Conservation (phyloP, 2,888 invertebrate species). For the Camptogramma bilineatum region DNA sequence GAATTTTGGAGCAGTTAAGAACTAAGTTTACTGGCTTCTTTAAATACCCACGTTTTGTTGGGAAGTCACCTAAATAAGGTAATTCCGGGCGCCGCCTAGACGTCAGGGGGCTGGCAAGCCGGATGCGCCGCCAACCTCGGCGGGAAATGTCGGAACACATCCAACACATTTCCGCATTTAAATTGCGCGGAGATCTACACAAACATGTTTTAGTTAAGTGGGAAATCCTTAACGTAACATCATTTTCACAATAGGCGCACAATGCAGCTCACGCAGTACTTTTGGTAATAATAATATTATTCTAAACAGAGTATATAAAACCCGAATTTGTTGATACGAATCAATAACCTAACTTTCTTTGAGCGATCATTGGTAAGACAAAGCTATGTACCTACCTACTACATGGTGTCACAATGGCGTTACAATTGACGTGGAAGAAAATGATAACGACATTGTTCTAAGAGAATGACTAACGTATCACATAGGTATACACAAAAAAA, state of each 20-base stretch:
- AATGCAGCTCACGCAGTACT: background rate
- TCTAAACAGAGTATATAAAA: no score
- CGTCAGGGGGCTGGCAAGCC: conserved; percentile 45
- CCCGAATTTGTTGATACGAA: no score
- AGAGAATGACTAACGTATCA: no score
- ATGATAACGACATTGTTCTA: no score
- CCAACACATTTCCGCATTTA: conserved; percentile 67
- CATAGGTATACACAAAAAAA: no score
- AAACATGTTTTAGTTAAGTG: conserved; percentile 55
- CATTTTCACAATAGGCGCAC: conserved; percentile 35
- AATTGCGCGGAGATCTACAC: conserved; percentile 61
- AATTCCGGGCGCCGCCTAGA: conserved; percentile 49
- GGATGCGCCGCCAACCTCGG: conserved; percentile 50
- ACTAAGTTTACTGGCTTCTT: conserved; percentile 1
- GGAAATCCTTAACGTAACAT: conserved; percentile 42
- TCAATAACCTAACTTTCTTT: no score
- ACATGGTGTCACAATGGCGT: no score
- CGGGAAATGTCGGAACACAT: conserved; percentile 58
- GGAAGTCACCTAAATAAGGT: conserved; percentile 54
- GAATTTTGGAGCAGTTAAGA: background rate
- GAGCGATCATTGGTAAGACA: no score
- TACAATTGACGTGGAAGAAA: no score
- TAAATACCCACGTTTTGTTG: conserved; percentile 40
- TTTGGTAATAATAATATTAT: no score
- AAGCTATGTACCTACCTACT: no score